A percentile compares a stretch with the other conserved stretches of the same genome.
These are phyloP conservation scores for Colletes gigas DNA, from an alignment of 1,140 invertebrate genomes.

Conservation along the genomic window DNA sequence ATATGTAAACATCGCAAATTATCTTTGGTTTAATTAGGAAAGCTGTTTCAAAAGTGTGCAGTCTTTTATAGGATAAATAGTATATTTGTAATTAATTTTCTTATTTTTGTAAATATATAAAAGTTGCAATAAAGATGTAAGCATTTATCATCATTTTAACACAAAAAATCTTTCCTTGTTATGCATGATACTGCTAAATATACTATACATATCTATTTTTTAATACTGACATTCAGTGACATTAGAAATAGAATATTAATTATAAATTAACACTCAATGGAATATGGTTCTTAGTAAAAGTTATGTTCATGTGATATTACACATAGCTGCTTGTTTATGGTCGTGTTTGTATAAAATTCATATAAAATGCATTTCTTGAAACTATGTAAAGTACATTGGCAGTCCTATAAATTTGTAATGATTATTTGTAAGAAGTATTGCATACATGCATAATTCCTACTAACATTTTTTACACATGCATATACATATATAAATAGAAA, in stretches of 20 bases:
- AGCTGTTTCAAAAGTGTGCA: constrained; percentile 42
- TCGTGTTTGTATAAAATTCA: constrained; percentile 46
- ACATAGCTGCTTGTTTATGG: constrained; percentile 25
- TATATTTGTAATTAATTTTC: constrained; percentile 31
- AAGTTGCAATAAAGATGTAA: constrained; percentile 50
- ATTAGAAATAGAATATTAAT: constrained; percentile 33
- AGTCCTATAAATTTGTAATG: constrained; percentile 42
- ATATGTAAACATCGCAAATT: constrained; percentile 50
- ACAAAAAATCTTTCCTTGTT: constrained; percentile 40
- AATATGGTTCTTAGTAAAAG: constrained; percentile 24
- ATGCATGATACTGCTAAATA: constrained; percentile 23
- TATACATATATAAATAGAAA: constrained; percentile 31
- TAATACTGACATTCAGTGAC: constrained; percentile 52
- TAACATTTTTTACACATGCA: constrained; percentile 33
- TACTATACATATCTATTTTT: constrained; percentile 34
- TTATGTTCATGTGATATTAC: constrained; percentile 34
- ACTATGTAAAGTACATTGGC: constrained; percentile 36
- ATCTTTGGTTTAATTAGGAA: constrained; percentile 39
- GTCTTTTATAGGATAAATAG: constrained; percentile 45
- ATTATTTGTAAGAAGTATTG: constrained; percentile 35
- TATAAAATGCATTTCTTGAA: constrained; percentile 57
- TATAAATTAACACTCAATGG: constrained; percentile 35
- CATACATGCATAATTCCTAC: constrained; percentile 31
- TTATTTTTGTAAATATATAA: constrained; percentile 50
- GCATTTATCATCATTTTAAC: constrained; percentile 44